A percentile compares a stretch with the other conserved stretches of the same genome.
phyloP scores from a whole-genome alignment of 2,888 invertebrate species.

The Mactromeris polynyma region DNA sequence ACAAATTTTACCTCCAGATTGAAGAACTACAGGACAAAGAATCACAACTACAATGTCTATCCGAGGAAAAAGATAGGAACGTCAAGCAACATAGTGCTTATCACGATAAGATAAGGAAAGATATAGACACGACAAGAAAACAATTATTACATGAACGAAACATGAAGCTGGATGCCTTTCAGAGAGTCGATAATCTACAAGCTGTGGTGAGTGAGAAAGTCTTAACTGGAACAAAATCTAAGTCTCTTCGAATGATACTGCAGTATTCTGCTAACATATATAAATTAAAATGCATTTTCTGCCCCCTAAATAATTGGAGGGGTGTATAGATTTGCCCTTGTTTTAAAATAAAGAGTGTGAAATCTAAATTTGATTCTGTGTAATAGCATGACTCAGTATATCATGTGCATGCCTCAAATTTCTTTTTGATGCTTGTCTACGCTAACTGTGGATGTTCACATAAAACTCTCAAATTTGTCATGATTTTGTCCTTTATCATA shows the following conservation, averaged over 20 bases:
- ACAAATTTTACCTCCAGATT: slow-evolving; percentile 80
- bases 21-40: slow-evolving; percentile 85
- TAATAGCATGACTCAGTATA: no score
- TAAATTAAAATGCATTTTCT: no score
- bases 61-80: slow-evolving; percentile 83
- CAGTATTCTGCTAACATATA: no score
- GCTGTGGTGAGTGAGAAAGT: slow-evolving; percentile 77
- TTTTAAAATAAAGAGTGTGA: no score
- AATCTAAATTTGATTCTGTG: no score
- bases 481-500: no score
- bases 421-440: no score
- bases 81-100: slow-evolving; percentile 77
- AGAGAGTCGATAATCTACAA: slow-evolving; percentile 86
- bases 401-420: no score
- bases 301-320: no score
- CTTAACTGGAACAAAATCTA: background rate
- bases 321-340: no score
- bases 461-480: no score
- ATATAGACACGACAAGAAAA: slow-evolving; percentile 79
- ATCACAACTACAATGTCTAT: slow-evolving; percentile 73
- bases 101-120: slow-evolving; percentile 82
- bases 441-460: no score
- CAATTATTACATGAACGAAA: slow-evolving; percentile 83
- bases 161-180: slow-evolving; percentile 86
- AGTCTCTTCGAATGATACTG: background rate